A percentile compares a stretch with the other conserved stretches of the same genome.
phyloP scores from a whole-genome alignment of 2,797 vertebrate species.

The Siniperca undulata region DNA sequence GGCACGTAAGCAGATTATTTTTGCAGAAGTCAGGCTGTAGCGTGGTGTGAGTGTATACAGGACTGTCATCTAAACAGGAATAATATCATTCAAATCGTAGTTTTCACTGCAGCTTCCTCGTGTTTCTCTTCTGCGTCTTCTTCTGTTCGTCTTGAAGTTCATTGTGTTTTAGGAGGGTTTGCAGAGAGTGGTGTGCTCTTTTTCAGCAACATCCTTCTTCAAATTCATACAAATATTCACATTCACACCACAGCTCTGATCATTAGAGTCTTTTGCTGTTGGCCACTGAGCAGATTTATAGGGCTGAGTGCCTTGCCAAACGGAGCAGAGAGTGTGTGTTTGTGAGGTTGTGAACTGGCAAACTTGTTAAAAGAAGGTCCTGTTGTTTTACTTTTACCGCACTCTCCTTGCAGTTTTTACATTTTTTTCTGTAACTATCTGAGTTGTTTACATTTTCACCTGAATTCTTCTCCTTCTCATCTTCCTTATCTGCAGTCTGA shows the following conservation, averaged over 20 bases:
- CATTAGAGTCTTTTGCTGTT: no score
- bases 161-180: neutral
- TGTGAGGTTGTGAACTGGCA: no score
- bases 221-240: no score
- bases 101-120: neutral
- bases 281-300: no score
- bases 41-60: neutral
- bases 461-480: neutral
- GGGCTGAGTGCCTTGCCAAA: no score
- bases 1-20: slow-evolving; percentile 57
- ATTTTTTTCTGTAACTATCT: no score
- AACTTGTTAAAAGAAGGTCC: no score
- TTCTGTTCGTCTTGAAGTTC: neutral
- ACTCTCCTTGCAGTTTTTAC: neutral
- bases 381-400: neutral
- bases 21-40: slow-evolving; percentile 23
- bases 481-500: neutral
- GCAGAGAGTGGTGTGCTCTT: neutral
- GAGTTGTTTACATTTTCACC: neutral
- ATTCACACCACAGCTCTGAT: no score
- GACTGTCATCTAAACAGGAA: neutral
- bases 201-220: no score
- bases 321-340: no score
- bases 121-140: neutral
- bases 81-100: neutral